Percentiles rank a stretch among this genome's conserved stretches.
Conservation (phyloP, 2,888 invertebrate genomes). For the Campoletis raptor region DNA sequence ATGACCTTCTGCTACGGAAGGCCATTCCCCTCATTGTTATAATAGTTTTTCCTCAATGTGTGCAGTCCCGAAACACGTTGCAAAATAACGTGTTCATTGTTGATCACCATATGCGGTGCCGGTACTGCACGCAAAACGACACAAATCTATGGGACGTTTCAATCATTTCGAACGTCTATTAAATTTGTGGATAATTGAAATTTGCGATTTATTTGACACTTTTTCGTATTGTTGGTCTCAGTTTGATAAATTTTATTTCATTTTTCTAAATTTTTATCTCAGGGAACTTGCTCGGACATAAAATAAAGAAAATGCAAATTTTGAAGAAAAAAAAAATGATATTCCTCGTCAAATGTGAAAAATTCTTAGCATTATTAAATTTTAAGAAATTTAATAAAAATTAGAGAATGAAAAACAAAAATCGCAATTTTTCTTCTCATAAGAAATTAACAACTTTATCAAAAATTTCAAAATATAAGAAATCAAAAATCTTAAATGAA, state of each 20-base stretch:
- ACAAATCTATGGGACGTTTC: conserved; percentile 6
- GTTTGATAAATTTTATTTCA: no score
- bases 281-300: neutral
- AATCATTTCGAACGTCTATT: neutral
- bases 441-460: no score
- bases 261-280: no score
- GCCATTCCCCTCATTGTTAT: conserved; percentile 63
- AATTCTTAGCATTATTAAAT: no score
- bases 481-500: no score
- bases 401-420: no score
- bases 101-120: neutral
- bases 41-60: conserved; percentile 25
- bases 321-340: neutral
- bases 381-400: no score
- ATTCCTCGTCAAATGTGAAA: neutral
- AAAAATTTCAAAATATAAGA: no score
- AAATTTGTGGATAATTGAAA: no score
- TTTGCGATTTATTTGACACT: neutral
- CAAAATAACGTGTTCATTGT: conserved; percentile 59
- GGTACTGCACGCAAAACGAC: conserved; percentile 38
- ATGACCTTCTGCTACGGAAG: conserved; percentile 63
- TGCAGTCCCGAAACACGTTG: conserved; percentile 50
- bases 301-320: no score
- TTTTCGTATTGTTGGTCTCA: neutral
- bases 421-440: no score